Base-by-base conservation (phyloP, 2,113 vertebrate genomes). In the Calonectris borealis region DNA sequence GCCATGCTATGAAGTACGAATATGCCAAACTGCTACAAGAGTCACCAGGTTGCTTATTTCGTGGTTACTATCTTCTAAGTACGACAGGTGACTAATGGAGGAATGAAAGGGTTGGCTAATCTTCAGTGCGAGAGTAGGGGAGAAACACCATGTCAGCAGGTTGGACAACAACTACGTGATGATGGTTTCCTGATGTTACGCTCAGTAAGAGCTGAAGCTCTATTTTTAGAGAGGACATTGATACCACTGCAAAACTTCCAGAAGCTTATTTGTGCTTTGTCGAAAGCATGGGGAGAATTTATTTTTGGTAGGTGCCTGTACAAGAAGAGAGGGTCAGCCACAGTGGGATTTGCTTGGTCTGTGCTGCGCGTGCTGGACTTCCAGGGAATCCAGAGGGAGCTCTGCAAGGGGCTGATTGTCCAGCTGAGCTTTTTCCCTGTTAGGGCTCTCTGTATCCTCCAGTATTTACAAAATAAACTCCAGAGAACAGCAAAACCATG, bases 71-170 rank as follows among this genome's bases (percentile, higher is more conserved):
- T 79, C 79, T 87, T 70, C 66, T 65, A 80, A 91, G 58, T 42
- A 55, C 2, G 70, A 76, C 77, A 77, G 46, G 58, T 80, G 78
- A 90, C 83, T 93, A 72, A 93, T 64, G 62, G 66, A 70, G 73
- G 85, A 83, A 89, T 85, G 40, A 65, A 82, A n/a, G 71, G 57
- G 34, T 65, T 84, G 81, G 62, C 36, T 83, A 24, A 75, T 95
- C 68, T 40, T 73, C 72, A 34, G 44, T 1, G 6, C 8, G 27
- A 82, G 78, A 44, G 73, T 2, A 34, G 42, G 82, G 71, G 49
- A 92, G 96, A 91, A 96, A 34, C 66, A 62, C 92, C 55, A 29
- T 15, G n/a, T 73, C 91, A 95, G 55, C 95, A 92, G 83, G 54
- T 46, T 78, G 85, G 75, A 76, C 58, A 38, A 44, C 34, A n/a